Percentiles rank a stretch among this genome's conserved stretches.
These are phyloP conservation scores for Polyommatus icarus DNA, from an alignment of 2,888 invertebrate species.

Conservation along the genomic window DNA sequence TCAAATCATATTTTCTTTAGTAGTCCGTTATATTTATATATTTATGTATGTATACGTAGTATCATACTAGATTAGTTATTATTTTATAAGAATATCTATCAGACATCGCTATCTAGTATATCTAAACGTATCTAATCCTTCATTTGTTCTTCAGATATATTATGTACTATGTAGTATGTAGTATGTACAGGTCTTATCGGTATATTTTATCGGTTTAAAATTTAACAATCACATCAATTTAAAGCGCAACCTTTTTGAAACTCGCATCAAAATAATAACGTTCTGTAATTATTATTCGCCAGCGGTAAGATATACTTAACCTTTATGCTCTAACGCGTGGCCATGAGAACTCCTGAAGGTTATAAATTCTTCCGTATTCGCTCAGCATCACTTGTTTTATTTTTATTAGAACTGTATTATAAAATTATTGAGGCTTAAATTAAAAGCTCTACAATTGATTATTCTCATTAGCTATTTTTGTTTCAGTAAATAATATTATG, in stretches of 20 bases:
- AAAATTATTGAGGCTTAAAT: conserved; percentile 31
- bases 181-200: not conserved
- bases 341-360: conserved; percentile 74
- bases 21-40: not conserved
- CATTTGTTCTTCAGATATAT: not conserved
- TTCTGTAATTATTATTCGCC: conserved; percentile 52
- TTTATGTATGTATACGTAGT: no score
- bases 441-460: not conserved
- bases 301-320: conserved; percentile 55
- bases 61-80: not conserved
- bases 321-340: conserved; percentile 69
- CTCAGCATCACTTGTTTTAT: conserved; percentile 29
- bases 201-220: conserved; percentile 37
- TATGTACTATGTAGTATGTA: no score
- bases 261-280: not conserved
- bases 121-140: not conserved
- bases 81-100: not conserved
- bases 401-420: not conserved
- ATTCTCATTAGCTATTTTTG: conserved; percentile 41
- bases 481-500: conserved; percentile 35
- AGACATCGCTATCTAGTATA: not conserved
- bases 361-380: conserved; percentile 50
- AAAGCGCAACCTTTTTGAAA: not conserved
- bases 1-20: not conserved
- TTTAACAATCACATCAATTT: not conserved